These are phyloP conservation scores for Zingel zingel DNA, from an alignment of 2,113 vertebrate species.

Conservation along the genomic window DNA sequence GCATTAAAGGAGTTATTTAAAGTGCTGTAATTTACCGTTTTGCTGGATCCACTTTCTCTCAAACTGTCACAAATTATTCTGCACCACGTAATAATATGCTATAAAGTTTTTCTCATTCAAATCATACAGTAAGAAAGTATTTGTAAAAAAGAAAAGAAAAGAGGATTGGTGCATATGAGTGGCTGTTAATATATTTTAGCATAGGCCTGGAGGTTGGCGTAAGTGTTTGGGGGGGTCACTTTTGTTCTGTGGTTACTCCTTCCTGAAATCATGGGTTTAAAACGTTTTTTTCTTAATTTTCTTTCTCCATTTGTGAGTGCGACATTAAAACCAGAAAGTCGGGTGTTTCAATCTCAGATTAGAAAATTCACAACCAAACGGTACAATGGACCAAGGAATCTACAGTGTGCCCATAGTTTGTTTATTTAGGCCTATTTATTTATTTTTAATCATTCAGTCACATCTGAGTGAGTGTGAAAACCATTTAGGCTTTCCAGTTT, in stretches of 20 bases:
- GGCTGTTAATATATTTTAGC: background rate
- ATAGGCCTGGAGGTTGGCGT: background rate
- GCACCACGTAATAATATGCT: background rate
- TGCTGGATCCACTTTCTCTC: background rate
- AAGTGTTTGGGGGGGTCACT: background rate
- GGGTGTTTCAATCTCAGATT: constrained; percentile 7
- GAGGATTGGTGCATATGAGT: background rate
- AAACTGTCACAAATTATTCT: background rate
- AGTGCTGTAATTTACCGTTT: background rate
- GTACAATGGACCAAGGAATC: background rate
- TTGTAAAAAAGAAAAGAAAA: background rate
- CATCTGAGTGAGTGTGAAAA: background rate
- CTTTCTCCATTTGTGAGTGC: background rate
- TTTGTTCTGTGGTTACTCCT: background rate
- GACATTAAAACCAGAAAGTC: constrained; percentile 8
- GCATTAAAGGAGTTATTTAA: background rate
- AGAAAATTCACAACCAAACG: background rate
- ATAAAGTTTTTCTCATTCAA: background rate
- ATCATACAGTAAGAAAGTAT: background rate
- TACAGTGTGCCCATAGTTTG: background rate
- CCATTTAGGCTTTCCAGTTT: background rate
- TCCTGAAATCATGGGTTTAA: background rate
- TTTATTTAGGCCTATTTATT: background rate
- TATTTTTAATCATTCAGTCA: background rate
- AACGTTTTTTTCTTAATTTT: too few relatives aligned